Evolutionary conservation across 2,797 vertebrate species (phyloP), one percentile per base, ranked within the genome.

Genomic region (Typhlichthys eigenmanni): DNA sequence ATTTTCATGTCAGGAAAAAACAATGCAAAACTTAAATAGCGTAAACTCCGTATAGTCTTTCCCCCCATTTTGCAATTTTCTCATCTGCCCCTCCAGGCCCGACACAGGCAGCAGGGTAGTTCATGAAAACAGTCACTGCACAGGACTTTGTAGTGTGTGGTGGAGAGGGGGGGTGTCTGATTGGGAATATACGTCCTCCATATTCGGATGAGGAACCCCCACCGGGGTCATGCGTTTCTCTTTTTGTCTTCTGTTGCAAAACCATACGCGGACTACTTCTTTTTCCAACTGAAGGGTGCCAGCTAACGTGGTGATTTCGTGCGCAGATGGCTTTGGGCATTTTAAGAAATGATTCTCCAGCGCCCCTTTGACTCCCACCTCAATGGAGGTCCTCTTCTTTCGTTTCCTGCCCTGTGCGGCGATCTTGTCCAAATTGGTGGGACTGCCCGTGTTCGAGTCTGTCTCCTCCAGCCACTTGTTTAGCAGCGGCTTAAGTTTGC

Each of bases 381-480:
- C 97, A 71, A 99, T 99, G 90, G 96, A 98, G 85, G 97, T 99
- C 84, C 97, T 95, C 94, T 99, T 99, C 95, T 99, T 99, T 88
- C 96, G 93, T 94, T 98, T 99, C 89, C 97, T 92, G 58, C 97
- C 97, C 91, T 99, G 97, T 81, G 97, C 96, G 63, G 96, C 96
- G 64, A 99, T 98, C 95, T 98, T 99, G 95, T 99, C 97, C 87
- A 98, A 93, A 93, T 95, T 97, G 87, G 96, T 96, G 80, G 96
- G 96, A 74, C 97, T 98, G 88, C 97, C 97, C 10, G 95, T 96
- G 91, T 95, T 95, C n/a, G 97, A 97, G 93, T 98, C 97, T 85
- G 96, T 96, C 92, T 99, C 97, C 94, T 99, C 97, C 86, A 99
- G 94, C 97, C 97, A 99, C 93, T 98, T 98, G 95, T 97, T 98